These are phyloP conservation scores for Muntiacus reevesi DNA, from an alignment of 2,113 vertebrate genomes.

Conservation along the genomic window DNA sequence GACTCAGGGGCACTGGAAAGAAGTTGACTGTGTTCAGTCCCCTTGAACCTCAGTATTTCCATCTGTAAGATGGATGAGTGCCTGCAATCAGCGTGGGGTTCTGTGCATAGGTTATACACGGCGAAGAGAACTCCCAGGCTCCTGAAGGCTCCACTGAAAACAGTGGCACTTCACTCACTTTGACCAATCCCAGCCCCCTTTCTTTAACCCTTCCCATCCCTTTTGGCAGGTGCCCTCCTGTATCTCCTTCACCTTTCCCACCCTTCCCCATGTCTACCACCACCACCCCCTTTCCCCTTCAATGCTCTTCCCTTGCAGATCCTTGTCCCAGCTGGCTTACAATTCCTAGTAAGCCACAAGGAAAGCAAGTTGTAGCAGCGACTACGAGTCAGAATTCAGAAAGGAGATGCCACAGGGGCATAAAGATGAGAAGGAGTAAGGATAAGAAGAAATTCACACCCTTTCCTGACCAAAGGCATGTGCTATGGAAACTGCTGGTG, in stretches of 20 bases:
- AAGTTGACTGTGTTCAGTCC: neutral
- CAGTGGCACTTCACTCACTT: neutral
- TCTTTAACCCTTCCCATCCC: neutral
- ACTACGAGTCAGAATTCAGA: neutral
- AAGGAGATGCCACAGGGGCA: neutral
- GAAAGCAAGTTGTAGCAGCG: neutral
- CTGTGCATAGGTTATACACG: neutral
- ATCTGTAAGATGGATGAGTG: neutral
- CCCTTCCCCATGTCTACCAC: neutral
- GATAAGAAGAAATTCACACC: neutral
- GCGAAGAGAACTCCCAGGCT: neutral
- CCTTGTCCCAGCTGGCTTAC: neutral
- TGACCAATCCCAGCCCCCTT: neutral
- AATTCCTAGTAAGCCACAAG: neutral
- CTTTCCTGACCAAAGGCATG: neutral
- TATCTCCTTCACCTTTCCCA: neutral
- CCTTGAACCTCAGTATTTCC: neutral
- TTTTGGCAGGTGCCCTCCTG: neutral
- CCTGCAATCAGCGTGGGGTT: neutral
- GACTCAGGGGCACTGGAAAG: rapidly evolving
- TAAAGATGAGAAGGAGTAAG: neutral
- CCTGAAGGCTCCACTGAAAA: neutral
- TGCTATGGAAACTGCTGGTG: neutral
- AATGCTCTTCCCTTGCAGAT: neutral
- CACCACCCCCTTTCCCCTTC: neutral